Evolutionary conservation across 2,797 vertebrate genomes (phyloP), one percentile per base, ranked within the genome.

Genomic region (Galaxias olidus): DNA sequence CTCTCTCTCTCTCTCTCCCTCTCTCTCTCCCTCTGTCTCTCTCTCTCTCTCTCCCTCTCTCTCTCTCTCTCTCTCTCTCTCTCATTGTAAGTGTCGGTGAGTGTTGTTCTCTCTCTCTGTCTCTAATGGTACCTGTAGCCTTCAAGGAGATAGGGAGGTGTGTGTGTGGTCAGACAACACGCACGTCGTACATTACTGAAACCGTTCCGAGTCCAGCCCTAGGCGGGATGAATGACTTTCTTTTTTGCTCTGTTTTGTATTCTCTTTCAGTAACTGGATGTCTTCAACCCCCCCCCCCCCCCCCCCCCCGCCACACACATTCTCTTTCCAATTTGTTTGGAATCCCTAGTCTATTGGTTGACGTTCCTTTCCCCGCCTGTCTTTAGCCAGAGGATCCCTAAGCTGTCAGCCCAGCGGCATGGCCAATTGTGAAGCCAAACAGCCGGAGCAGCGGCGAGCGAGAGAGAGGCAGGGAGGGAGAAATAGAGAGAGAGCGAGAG

Each of bases 371-470:
- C 72, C 59, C 51, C 55, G 60, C 52, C 58, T 58, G 52, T 14
- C 61, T 78, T 51, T 85, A 90, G 72, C 63, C 53, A 81, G 84
- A 77, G 79, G 79, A 72, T 84, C 84, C 80, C 86, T 87, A 59
- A 82, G 70, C 73, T 54, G 53, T 47, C 63, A 63, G 61, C 72
- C 82, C 72, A 18, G 68, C 79, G 70, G 79, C 78, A 76, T 70
- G 64, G 77, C 68, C 78, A 77, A 85, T 78, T 71, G 81, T 84
- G 82, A 86, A 82, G 83, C 80, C 80, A 78, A 84, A 84, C 78
- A 84, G 84, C 78, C 76, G 72, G 86, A 87, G 86, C 71, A 68
- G 77, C 55, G 73, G 59, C 82, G 30, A 84, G 81, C 81, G 81
- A 74, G 78, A 63, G 81, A 80, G 74, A 76, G 80, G 78, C 71